Conservation (phyloP, 2,797 vertebrate genomes). For the Epinephelus malabaricus region DNA sequence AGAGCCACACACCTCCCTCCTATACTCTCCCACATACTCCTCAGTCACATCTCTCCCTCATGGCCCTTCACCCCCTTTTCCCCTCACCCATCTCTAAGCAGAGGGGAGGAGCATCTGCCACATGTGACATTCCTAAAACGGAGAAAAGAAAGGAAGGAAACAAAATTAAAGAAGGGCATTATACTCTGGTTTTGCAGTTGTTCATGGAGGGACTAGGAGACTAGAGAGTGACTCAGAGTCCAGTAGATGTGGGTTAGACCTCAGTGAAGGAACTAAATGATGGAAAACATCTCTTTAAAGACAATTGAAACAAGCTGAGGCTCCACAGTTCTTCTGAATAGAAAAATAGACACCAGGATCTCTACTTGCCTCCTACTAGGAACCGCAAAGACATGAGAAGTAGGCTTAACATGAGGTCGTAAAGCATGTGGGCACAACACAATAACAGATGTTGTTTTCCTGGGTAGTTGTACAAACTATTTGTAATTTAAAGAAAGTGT, state of each 20-base stretch:
- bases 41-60: conserved; percentile 73
- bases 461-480: neutral
- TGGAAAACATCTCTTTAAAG: neutral
- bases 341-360: neutral
- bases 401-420: neutral
- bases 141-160: conserved; percentile 16
- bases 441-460: neutral
- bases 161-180: conserved; percentile 14
- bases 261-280: neutral
- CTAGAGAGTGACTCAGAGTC: neutral
- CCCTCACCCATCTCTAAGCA: conserved; percentile 64
- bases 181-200: conserved; percentile 1
- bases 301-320: neutral
- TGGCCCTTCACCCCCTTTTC: conserved; percentile 79
- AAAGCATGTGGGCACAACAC: neutral
- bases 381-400: neutral
- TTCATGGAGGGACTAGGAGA: neutral
- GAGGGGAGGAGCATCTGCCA: conserved; percentile 76
- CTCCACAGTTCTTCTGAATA: neutral
- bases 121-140: conserved; percentile 72
- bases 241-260: neutral
- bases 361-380: neutral
- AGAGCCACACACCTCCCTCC: conserved; percentile 58
- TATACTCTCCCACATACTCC: conserved; percentile 33
- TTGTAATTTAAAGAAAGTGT: neutral